These are phyloP conservation scores for Drosophila leonis DNA, from an alignment of 2,888 invertebrate species.

Conservation along the genomic window DNA sequence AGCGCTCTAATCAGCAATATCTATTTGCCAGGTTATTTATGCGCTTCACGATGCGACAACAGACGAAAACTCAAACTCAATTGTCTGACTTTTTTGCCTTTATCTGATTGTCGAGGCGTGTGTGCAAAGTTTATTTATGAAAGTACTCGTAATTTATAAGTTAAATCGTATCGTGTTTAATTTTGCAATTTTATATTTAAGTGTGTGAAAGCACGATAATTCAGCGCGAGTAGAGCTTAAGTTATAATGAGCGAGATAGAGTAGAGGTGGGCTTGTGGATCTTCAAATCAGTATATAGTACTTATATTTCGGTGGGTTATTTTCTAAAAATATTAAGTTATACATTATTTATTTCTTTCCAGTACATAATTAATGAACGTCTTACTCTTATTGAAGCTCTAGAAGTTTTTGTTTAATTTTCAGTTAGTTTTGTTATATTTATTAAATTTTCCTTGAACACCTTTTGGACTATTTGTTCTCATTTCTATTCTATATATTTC, in stretches of 20 bases:
- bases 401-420: too few species aligned
- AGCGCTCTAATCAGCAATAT: slow-evolving; percentile 58
- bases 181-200: slow-evolving; percentile 43
- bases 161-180: slow-evolving; percentile 46
- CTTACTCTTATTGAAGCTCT: too few species aligned
- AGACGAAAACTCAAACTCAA: slow-evolving; percentile 30
- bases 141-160: slow-evolving; percentile 52
- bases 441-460: neutral
- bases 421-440: neutral
- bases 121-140: slow-evolving; percentile 51
- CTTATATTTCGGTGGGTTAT: neutral
- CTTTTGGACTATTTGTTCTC: neutral
- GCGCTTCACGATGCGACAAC: slow-evolving; percentile 29
- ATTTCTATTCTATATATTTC: neutral
- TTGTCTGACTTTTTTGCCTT: slow-evolving; percentile 9
- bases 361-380: too few species aligned
- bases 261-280: neutral
- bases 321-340: neutral
- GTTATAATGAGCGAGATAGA: neutral
- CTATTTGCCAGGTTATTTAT: slow-evolving; percentile 59
- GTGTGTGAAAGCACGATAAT: slow-evolving; percentile 30
- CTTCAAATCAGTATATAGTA: neutral
- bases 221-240: neutral
- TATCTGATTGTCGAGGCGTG: slow-evolving; percentile 43
- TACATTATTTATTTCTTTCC: neutral